Evolutionary conservation across 2,113 vertebrate species (phyloP).

Genomic region (Peromyscus maniculatus): DNA sequence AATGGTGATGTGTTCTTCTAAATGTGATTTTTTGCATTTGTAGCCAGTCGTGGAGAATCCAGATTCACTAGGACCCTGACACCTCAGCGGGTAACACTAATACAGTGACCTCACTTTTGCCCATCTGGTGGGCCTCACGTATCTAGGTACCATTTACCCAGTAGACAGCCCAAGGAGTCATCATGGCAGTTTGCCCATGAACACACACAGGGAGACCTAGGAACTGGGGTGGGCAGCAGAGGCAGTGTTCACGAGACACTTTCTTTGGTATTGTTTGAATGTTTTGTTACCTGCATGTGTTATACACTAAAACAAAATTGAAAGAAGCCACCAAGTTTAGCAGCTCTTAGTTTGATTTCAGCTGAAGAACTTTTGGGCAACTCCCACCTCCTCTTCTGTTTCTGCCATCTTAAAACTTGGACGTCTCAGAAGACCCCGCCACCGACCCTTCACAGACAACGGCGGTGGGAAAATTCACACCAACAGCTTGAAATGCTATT

Average conservation of each 20-base stretch:
- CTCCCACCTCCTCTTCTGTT: background rate
- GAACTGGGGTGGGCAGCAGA: background rate
- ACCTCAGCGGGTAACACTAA: background rate
- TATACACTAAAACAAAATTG: background rate
- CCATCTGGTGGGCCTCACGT: background rate
- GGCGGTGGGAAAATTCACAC: background rate
- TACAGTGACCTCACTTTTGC: background rate
- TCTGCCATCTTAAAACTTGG: background rate
- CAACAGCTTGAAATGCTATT: background rate
- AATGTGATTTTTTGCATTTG: background rate
- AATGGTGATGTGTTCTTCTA: conserved; percentile 39
- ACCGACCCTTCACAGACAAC: background rate
- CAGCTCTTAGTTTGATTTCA: conserved; percentile 29
- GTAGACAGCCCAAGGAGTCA: background rate
- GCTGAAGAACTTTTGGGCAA: background rate
- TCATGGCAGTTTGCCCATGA: background rate
- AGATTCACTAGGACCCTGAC: background rate
- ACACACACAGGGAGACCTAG: background rate
- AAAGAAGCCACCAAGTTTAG: conserved; percentile 9
- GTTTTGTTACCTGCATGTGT: background rate
- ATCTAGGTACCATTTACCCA: background rate
- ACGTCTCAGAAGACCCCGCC: background rate
- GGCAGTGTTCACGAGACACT: background rate
- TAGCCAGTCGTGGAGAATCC: background rate
- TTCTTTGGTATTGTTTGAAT: background rate